Base-by-base conservation (phyloP, 2,113 vertebrate species). In the Rhinogobius similis region DNA sequence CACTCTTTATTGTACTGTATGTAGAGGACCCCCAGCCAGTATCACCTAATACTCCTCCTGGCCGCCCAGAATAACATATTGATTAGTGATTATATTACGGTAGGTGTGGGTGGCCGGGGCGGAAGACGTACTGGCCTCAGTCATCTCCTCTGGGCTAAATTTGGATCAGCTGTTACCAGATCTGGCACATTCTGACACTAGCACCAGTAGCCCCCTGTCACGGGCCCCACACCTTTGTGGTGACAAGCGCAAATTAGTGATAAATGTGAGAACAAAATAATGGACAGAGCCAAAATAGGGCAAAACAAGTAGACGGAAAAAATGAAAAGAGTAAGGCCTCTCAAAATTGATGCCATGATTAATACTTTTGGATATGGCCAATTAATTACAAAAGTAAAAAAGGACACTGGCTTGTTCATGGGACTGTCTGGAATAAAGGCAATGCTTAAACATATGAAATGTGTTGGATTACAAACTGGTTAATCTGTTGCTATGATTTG, bases 1-100 rank as follows among this genome's bases (percentile, higher is more conserved):
- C 89, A 85, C 82, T 83, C 70, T 43, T 87, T 85, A 92, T 90
- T 89, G 83, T 89, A 86, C 89, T 87, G 87, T 88, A 91, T 86
- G 83, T 83, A 74, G 78, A 86, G 83, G 81, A 89, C 87, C 87
- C 83, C 84, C 88, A 73, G 75, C 65, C 75, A 70, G 79, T 65
- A 87, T 72, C 86, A 87, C 82, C 86, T 80, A 86, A 87, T 88
- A 87, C 83, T 86, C 84, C 83, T 82, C 78, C 82, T 77, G 77
- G 73, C 64, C 24, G 88, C 90, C 88, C 62, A 58, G 39, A 91
- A 87, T 68, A 71, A 83, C 87, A 88, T 67, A 87, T 88, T 85
- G 86, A 93, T 84, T 88, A 78, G 29, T 82, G 83, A 86, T 92
- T 88, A 89, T 83, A 68, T 90, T 88, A 91, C 85, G 69, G 87